A percentile compares a stretch with the other conserved stretches of the same genome.
Conservation (phyloP, 2,113 vertebrate species). For the Irena cyanogastra region DNA sequence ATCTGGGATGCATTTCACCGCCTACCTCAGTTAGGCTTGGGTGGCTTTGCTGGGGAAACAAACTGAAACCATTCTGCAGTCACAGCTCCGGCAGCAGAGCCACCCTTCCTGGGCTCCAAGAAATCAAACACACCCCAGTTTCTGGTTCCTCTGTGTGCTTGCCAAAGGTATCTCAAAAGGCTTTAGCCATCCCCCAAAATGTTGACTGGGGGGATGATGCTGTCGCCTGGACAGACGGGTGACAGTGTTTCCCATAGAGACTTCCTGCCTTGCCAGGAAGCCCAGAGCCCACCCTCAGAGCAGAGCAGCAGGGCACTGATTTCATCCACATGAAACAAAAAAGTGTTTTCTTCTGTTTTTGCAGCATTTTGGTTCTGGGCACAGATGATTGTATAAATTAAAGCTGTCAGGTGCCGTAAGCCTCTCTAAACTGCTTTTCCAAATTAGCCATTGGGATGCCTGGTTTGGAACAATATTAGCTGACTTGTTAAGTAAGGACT, state of each 20-base stretch:
- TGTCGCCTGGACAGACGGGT: fast-evolving
- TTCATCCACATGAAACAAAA: neutral
- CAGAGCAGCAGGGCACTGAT: neutral
- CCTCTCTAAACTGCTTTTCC: neutral
- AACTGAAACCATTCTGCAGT: neutral
- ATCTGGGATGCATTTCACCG: neutral
- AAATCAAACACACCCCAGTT: neutral
- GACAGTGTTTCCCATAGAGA: neutral
- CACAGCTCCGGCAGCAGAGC: neutral
- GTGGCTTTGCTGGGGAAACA: neutral
- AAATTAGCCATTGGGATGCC: neutral
- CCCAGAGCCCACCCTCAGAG: neutral
- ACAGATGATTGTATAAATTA: neutral
- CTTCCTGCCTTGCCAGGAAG: neutral
- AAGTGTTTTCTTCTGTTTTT: neutral
- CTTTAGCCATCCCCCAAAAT: neutral
- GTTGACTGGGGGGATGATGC: too few relatives aligned
- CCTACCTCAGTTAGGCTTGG: neutral
- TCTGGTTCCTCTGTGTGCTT: neutral
- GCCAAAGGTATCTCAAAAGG: neutral
- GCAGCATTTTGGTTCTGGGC: neutral
- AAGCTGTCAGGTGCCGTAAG: neutral
- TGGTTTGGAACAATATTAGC: neutral
- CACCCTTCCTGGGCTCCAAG: fast-evolving
- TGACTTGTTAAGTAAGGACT: neutral